A percentile compares a stretch with the other conserved stretches of the same genome.
These are phyloP conservation scores for Orius insidiosus DNA, from an alignment of 1,140 invertebrate genomes.

Conservation along the genomic window DNA sequence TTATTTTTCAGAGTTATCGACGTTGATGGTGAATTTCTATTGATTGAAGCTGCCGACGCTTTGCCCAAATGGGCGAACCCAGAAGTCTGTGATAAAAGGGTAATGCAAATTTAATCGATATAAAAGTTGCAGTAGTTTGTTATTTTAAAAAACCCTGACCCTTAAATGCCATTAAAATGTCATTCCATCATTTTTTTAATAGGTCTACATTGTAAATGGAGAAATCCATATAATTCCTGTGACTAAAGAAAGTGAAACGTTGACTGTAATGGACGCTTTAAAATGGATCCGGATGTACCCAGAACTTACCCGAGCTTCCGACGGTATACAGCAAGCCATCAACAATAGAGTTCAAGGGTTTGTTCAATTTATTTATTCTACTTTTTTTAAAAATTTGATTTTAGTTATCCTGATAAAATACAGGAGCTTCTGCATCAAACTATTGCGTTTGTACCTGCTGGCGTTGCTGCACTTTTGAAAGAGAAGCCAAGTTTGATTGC, in stretches of 20 bases:
- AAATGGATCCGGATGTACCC: conserved; percentile 9
- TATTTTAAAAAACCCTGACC: conserved; percentile 20
- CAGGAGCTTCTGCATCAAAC: conserved; percentile 50
- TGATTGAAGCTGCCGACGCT: conserved; percentile 82
- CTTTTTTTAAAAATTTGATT: conserved; percentile 9
- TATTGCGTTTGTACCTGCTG: conserved; percentile 61
- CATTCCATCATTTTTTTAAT: too few species aligned
- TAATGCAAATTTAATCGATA: too few species aligned
- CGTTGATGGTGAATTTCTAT: conserved; percentile 79
- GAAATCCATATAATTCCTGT: conserved; percentile 26
- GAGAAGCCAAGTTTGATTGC: conserved; percentile 61
- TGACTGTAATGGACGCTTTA: conserved; percentile 15
- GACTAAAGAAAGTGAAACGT: conserved; percentile 14
- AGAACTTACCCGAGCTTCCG: conserved; percentile 40
- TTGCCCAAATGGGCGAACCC: conserved; percentile 75
- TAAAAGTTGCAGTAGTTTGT: conserved; percentile 21
- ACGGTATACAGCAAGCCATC: conserved; percentile 45
- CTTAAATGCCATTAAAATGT: conserved; percentile 24
- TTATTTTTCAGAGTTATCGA: conserved; percentile 47
- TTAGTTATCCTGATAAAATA: conserved; percentile 50
- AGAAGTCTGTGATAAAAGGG: conserved; percentile 56
- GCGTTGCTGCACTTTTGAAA: conserved; percentile 62
- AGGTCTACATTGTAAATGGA: conserved; percentile 29
- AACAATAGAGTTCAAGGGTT: conserved; percentile 30
- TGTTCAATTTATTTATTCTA: too few species aligned